phyloP scores from a whole-genome alignment of 92 coral and sea anemone genomes.

The Plumapathes pennacea region DNA sequence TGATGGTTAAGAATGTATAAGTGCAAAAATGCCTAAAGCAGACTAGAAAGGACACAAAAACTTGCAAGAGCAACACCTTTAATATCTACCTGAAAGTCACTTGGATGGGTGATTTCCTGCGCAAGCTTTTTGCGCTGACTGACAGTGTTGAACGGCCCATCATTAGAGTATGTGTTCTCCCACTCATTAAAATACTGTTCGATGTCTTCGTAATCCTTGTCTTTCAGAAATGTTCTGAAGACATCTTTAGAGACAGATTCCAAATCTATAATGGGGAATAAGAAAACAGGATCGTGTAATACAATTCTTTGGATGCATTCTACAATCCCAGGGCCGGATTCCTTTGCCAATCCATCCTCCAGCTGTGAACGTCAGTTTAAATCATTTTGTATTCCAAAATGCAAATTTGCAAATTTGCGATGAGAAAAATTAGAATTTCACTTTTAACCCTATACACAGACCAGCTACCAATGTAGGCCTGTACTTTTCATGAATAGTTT shows the following conservation, averaged over 20 bases:
- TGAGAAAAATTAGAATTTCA: no score
- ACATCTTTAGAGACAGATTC: constrained; percentile 27
- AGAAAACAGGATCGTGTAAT: background rate
- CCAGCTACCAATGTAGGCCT: no score
- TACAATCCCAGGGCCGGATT: no score
- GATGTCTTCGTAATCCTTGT: background rate
- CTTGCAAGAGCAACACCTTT: constrained; percentile 82
- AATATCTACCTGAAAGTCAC: constrained; percentile 71
- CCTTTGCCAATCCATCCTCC: background rate
- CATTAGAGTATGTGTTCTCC: constrained; percentile 20
- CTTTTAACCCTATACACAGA: no score
- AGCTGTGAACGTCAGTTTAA: background rate
- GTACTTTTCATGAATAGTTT: no score
- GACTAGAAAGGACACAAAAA: no score
- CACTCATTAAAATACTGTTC: constrained; percentile 45
- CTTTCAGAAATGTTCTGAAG: constrained; percentile 18
- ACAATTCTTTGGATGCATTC: no score
- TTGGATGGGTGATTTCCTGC: constrained; percentile 37
- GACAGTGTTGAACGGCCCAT: constrained; percentile 38
- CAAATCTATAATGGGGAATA: constrained; percentile 29
- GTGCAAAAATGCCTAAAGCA: no score
- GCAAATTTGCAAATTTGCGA: no score
- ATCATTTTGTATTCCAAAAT: background rate
- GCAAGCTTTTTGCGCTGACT: background rate
- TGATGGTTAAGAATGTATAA: no score